Evolutionary conservation across 1,140 invertebrate genomes (phyloP).

Genomic region (Hyles vespertilio): DNA sequence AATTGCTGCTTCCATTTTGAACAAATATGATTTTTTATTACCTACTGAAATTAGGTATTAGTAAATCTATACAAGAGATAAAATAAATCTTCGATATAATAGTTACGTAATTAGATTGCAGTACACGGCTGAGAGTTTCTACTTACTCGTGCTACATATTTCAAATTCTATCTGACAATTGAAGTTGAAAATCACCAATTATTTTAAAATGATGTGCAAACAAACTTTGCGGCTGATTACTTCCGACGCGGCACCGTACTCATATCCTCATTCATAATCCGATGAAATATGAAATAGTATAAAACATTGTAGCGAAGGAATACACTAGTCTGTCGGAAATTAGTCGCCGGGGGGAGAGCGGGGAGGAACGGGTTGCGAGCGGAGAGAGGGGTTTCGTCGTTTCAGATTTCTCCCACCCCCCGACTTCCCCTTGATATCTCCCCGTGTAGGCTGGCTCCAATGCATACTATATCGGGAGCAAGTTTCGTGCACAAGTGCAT

Average conservation of each 20-base stretch:
- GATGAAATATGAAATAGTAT: constrained; percentile 42
- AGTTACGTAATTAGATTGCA: neutral
- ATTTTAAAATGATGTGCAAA: too few relatives aligned
- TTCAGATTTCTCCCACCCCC: constrained; percentile 31
- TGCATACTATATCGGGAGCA: constrained; percentile 24
- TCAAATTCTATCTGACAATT: too few relatives aligned
- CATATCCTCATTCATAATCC: constrained; percentile 1
- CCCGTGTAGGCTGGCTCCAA: constrained; percentile 27
- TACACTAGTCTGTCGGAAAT: constrained; percentile 53
- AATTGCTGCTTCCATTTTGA: too few relatives aligned
- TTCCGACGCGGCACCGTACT: neutral
- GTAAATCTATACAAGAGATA: too few relatives aligned
- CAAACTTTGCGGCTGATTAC: too few relatives aligned
- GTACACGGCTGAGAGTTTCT: neutral
- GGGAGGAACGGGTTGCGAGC: constrained; percentile 12
- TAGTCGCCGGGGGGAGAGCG: constrained; percentile 51
- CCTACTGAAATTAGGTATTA: too few relatives aligned
- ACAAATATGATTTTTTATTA: too few relatives aligned
- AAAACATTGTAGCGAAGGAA: constrained; percentile 42
- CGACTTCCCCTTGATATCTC: constrained; percentile 26
- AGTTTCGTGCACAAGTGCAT: constrained; percentile 37
- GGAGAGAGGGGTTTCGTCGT: constrained; percentile 32
- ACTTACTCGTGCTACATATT: too few relatives aligned
- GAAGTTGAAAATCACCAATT: too few relatives aligned
- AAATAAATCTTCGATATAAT: neutral